Percentiles rank a stretch among this genome's conserved stretches.
These are phyloP conservation scores for Acronicta psi DNA, from an alignment of 2,888 invertebrate species.

Conservation along the genomic window DNA sequence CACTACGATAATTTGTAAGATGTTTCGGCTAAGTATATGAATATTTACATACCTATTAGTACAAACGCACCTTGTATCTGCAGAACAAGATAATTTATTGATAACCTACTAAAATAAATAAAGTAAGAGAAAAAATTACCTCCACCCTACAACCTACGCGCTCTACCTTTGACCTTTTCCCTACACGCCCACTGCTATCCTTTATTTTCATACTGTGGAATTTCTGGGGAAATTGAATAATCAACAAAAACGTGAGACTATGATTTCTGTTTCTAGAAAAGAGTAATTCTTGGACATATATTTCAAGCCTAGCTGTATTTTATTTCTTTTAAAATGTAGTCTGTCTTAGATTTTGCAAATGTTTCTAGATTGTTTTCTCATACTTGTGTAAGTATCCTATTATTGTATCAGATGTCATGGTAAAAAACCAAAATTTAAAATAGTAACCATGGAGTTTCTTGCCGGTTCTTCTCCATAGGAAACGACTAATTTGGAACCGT, in stretches of 20 bases:
- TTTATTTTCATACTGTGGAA: slow-evolving; percentile 41
- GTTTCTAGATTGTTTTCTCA: no score
- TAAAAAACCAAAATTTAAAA: no score
- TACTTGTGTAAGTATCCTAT: no score
- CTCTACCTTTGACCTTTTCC: slow-evolving; percentile 70
- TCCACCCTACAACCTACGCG: slow-evolving; percentile 29
- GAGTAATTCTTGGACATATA: no score
- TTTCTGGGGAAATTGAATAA: slow-evolving; percentile 32
- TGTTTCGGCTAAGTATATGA: background rate
- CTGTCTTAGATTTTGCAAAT: no score
- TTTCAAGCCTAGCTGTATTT: no score
- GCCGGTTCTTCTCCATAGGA: no score
- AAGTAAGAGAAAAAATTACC: slow-evolving; percentile 16
- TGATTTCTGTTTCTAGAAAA: slow-evolving; percentile 1
- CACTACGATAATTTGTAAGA: background rate
- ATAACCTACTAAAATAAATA: slow-evolving; percentile 27
- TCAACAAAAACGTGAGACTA: slow-evolving; percentile 18
- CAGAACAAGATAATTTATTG: slow-evolving; percentile 1
- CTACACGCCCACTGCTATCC: slow-evolving; percentile 44
- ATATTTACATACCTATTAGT: background rate
- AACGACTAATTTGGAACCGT: no score
- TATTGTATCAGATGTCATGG: no score
- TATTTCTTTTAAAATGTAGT: no score
- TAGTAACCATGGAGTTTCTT: no score
- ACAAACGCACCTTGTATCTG: slow-evolving; percentile 1